phyloP scores from a whole-genome alignment of 23 tunicate species.

The Ciona savignyi region DNA sequence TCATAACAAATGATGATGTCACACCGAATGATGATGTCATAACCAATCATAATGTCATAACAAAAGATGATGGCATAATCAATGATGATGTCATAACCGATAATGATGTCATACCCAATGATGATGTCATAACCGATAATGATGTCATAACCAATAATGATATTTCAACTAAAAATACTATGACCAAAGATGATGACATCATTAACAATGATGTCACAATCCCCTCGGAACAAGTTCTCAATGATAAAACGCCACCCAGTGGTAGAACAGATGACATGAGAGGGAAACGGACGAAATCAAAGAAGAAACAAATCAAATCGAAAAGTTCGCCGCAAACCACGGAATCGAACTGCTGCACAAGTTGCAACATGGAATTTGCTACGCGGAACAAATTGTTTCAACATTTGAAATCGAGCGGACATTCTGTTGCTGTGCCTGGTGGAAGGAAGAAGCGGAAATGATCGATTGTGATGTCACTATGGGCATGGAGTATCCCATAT shows the following conservation, averaged over 20 bases:
- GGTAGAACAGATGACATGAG: no score
- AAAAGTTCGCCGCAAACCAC: neutral
- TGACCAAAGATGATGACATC: no score
- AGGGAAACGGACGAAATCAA: no score
- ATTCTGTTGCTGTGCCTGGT: constrained; percentile 38
- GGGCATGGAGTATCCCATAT: no score
- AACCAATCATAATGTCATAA: neutral
- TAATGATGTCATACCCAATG: neutral
- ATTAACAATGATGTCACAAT: no score
- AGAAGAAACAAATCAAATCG: neutral
- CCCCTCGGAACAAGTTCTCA: no score
- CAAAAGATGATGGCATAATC: neutral
- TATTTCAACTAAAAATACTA: no score
- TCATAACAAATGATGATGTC: neutral
- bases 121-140: no score
- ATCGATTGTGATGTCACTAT: no score
- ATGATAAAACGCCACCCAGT: no score
- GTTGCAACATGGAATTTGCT: constrained; percentile 38
- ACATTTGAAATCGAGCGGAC: constrained; percentile 75
- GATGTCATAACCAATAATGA: no score
- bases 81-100: neutral
- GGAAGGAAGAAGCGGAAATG: no score
- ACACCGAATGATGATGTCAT: neutral
- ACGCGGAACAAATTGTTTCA: constrained; percentile 78
- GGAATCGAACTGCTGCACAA: constrained; percentile 25